Conservation (phyloP, 1,140 invertebrate species). For the Stegodyphus mimosarum region DNA sequence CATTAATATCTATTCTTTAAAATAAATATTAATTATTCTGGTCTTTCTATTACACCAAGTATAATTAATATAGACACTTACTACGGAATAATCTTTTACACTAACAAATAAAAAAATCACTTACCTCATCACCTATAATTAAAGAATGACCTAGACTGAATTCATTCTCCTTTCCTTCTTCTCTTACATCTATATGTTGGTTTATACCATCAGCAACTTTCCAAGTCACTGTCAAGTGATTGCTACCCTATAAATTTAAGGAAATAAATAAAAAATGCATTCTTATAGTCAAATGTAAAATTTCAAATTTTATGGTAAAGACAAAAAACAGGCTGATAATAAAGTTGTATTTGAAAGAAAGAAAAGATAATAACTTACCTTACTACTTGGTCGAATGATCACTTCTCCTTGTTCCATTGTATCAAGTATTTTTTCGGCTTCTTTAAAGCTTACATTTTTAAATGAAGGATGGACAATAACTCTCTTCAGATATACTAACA, state of each 20-base stretch:
- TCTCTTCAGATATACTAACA: conserved; percentile 82
- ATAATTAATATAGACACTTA: too few relatives aligned
- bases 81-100: too few relatives aligned
- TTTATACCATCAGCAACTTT: conserved; percentile 94
- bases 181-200: conserved; percentile 95
- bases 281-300: too few relatives aligned
- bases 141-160: conserved; percentile 93
- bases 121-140: conserved; percentile 76
- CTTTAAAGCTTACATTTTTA: conserved; percentile 94
- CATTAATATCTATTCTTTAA: too few relatives aligned
- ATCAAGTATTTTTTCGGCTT: conserved; percentile 90
- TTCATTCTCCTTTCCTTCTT: conserved; percentile 96
- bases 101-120: not conserved
- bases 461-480: conserved; percentile 98
- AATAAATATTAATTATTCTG: too few relatives aligned
- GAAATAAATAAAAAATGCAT: not conserved
- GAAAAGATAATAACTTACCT: conserved; percentile 70
- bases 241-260: conserved; percentile 74
- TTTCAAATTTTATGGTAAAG: too few relatives aligned
- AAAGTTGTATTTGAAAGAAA: too few relatives aligned
- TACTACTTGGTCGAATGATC: conserved; percentile 95
- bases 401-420: conserved; percentile 96
- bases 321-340: too few relatives aligned
- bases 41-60: too few relatives aligned
- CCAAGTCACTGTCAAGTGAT: conserved; percentile 98